Percentiles rank a stretch among this genome's conserved stretches.
Evolutionary conservation across 1,140 invertebrate species (phyloP).

Genomic region (Tetranychus urticae): DNA sequence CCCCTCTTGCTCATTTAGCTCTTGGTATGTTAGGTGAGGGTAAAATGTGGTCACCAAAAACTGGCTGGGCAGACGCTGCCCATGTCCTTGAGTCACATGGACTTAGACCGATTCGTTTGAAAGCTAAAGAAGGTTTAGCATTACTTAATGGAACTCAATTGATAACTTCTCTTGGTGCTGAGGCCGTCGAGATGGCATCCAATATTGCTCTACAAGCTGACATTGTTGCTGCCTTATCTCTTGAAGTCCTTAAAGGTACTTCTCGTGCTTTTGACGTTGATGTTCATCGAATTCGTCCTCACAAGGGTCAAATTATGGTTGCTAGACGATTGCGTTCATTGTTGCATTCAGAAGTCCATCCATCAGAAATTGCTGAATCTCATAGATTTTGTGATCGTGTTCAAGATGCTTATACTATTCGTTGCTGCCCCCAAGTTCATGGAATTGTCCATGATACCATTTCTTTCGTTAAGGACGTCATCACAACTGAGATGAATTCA

Average conservation of each 20-base stretch:
- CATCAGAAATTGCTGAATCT: slow-evolving; percentile 43
- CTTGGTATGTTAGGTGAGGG: slow-evolving; percentile 47
- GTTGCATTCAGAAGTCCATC: slow-evolving; percentile 38
- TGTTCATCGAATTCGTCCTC: slow-evolving; percentile 38
- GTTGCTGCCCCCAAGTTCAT: slow-evolving; percentile 42
- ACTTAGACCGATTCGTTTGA: slow-evolving; percentile 32
- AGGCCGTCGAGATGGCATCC: slow-evolving; percentile 36
- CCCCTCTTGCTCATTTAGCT: slow-evolving; percentile 41
- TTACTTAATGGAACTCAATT: slow-evolving; percentile 51
- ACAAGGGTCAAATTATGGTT: slow-evolving; percentile 38
- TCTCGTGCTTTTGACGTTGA: slow-evolving; percentile 41
- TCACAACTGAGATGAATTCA: slow-evolving; percentile 42
- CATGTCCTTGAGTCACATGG: slow-evolving; percentile 29
- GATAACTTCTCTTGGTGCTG: slow-evolving; percentile 40
- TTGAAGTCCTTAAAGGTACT: slow-evolving; percentile 47
- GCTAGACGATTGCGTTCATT: slow-evolving; percentile 35
- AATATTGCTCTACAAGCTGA: slow-evolving; percentile 39
- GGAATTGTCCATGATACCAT: slow-evolving; percentile 45
- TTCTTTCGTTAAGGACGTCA: slow-evolving; percentile 34
- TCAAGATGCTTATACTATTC: slow-evolving; percentile 45
- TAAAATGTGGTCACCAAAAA: slow-evolving; percentile 45
- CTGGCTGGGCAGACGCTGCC: slow-evolving; percentile 42
- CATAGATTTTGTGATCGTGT: slow-evolving; percentile 43
- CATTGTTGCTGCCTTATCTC: slow-evolving; percentile 39
- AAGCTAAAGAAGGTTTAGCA: slow-evolving; percentile 42